Evolutionary conservation across 2,888 invertebrate species (phyloP).

Genomic region (Drosophila infuscata): DNA sequence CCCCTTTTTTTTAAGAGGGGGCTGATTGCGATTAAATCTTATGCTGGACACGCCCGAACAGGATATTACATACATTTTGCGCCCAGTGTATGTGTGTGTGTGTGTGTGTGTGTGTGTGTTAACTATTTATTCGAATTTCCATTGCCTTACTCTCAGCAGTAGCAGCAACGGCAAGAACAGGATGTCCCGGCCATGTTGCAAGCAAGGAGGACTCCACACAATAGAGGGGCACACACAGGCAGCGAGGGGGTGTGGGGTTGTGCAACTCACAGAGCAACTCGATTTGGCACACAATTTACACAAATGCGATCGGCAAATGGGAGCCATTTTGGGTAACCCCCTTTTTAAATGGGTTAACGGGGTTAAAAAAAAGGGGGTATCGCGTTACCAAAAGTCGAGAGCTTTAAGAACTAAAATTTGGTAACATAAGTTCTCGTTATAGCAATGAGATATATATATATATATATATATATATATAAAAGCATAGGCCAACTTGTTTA

Average conservation of each 20-base stretch:
- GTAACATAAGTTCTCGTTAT: neutral
- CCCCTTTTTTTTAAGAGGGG: neutral
- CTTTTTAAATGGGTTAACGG: too few relatives aligned
- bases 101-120: slow-evolving; percentile 15
- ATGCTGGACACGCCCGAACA: slow-evolving; percentile 47
- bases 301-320: slow-evolving; percentile 48
- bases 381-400: too few relatives aligned
- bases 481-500: neutral
- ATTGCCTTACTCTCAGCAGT: slow-evolving; percentile 39
- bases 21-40: slow-evolving; percentile 68
- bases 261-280: slow-evolving; percentile 31
- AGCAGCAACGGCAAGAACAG: slow-evolving; percentile 27
- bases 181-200: slow-evolving; percentile 16
- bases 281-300: slow-evolving; percentile 65
- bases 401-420: too few relatives aligned
- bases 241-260: neutral
- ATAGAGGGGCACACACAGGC: too few relatives aligned
- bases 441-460: neutral
- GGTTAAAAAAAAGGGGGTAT: too few relatives aligned
- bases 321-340: slow-evolving; percentile 7
- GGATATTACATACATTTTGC: slow-evolving; percentile 56
- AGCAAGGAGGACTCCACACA: neutral
- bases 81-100: slow-evolving; percentile 11
- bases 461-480: neutral
- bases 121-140: slow-evolving; percentile 68